phyloP scores from a whole-genome alignment of 2,797 vertebrate genomes.

The Schizopygopsis malacanthus region DNA sequence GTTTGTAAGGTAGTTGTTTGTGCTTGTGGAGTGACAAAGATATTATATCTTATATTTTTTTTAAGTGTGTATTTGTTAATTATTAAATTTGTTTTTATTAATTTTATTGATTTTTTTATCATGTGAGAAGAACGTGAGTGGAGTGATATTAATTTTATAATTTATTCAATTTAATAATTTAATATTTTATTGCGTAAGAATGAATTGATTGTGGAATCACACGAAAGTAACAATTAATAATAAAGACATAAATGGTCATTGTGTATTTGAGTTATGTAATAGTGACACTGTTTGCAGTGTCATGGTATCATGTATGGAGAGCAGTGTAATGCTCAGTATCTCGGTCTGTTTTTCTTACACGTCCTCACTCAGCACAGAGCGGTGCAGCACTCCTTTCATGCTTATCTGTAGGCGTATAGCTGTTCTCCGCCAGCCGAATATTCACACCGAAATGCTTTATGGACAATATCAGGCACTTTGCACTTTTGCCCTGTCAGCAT shows the following conservation, averaged over 20 bases:
- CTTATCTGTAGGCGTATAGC: conserved; percentile 11
- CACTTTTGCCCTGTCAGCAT: conserved; percentile 57
- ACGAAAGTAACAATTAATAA: neutral
- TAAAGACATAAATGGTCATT: neutral
- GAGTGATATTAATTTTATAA: neutral
- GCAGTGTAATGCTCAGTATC: neutral
- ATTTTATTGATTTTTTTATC: neutral
- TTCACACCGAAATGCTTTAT: conserved; percentile 58
- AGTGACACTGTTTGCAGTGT: neutral
- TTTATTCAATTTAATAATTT: neutral
- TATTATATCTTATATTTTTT: no score
- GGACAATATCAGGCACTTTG: conserved; percentile 37
- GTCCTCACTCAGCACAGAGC: neutral
- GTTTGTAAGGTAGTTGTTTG: no score
- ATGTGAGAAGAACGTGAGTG: neutral
- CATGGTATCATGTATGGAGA: neutral
- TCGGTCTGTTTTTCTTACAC: neutral
- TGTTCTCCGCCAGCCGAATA: conserved; percentile 31
- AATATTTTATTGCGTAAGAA: neutral
- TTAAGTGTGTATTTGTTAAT: neutral
- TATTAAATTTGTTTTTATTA: neutral
- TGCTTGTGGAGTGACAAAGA: neutral
- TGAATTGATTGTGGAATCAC: neutral
- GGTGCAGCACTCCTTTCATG: neutral
- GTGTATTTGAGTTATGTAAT: neutral